Evolutionary conservation across 2,113 vertebrate species (phyloP).

Genomic region (Apteryx owenii): DNA sequence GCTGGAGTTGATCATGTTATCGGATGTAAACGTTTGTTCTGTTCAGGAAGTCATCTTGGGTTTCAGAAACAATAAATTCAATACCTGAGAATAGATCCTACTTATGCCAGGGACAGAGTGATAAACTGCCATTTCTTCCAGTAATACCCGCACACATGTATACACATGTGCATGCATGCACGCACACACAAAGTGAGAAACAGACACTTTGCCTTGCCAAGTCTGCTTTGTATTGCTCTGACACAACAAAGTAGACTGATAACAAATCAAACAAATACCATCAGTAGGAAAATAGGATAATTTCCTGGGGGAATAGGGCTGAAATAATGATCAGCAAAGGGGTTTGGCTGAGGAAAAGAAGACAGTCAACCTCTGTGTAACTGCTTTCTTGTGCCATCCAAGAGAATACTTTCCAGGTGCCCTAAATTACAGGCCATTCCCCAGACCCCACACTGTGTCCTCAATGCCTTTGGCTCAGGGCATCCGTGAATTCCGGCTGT

Average conservation of each 20-base stretch:
- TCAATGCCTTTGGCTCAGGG: not conserved
- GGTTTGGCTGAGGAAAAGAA: not conserved
- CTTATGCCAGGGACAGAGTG: not conserved
- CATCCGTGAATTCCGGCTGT: not conserved
- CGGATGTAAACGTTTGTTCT: not conserved
- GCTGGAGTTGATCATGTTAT: not conserved
- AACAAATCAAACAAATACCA: not conserved
- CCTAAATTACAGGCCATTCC: not conserved
- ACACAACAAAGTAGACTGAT: not conserved
- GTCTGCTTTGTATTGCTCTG: not conserved
- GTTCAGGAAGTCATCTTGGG: not conserved
- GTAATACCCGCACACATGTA: accelerated
- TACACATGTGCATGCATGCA: not conserved
- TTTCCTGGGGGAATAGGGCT: not conserved
- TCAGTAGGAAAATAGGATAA: not conserved
- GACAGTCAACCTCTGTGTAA: not conserved
- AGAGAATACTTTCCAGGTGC: not conserved
- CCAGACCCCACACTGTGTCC: not conserved
- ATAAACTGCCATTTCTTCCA: not conserved
- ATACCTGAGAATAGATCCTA: not conserved
- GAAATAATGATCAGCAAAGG: not conserved
- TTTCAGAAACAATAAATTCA: not conserved
- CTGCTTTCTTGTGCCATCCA: not conserved
- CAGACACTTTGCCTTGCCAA: not conserved
- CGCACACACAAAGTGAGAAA: not conserved